Conservation (phyloP, 2,888 invertebrate species). For the Orthosia incerta region DNA sequence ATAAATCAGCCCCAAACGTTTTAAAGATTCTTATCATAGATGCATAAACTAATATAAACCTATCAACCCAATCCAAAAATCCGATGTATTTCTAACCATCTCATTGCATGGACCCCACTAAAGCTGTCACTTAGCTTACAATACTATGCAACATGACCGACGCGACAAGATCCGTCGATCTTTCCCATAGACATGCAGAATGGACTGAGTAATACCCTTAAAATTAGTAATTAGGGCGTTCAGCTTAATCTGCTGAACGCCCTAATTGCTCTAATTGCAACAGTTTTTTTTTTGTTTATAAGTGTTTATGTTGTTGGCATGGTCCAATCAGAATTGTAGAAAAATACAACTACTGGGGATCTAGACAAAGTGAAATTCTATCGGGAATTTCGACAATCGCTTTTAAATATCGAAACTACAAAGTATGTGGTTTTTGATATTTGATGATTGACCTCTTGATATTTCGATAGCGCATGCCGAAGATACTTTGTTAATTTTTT, state of each 20-base stretch:
- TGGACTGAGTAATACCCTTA: neutral
- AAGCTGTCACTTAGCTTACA: slow-evolving; percentile 29
- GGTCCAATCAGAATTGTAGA: too few species aligned
- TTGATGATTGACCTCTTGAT: neutral
- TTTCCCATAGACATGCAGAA: neutral
- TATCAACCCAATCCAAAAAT: neutral
- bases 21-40: neutral
- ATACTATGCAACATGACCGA: slow-evolving; percentile 2
- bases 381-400: neutral
- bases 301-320: too few species aligned
- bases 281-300: too few species aligned
- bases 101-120: slow-evolving; percentile 10
- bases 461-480: neutral
- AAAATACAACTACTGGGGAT: too few species aligned
- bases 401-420: too few species aligned
- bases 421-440: too few species aligned
- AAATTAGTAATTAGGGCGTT: too few species aligned
- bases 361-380: neutral
- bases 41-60: neutral
- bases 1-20: too few species aligned
- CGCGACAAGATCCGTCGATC: neutral
- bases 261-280: too few species aligned
- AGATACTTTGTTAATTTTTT: too few species aligned
- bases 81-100: slow-evolving; percentile 15
- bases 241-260: too few species aligned